Evolutionary conservation across 1,140 invertebrate genomes (phyloP).

Genomic region (Limonius californicus): DNA sequence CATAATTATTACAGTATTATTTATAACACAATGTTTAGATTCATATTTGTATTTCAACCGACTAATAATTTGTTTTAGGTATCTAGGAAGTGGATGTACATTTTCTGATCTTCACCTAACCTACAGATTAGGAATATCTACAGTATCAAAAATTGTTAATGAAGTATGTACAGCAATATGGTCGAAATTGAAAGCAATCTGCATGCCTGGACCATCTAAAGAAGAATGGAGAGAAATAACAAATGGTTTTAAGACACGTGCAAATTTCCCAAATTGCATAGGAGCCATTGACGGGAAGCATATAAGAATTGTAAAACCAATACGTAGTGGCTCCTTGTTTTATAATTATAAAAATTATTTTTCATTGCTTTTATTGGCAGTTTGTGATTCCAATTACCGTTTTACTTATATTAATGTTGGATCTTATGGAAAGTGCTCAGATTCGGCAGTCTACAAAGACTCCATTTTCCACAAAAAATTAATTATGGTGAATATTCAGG

Average conservation of each 20-base stretch:
- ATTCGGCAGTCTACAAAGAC: too few species aligned
- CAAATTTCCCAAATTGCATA: constrained; percentile 42
- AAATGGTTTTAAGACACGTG: constrained; percentile 34
- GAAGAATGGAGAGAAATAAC: constrained; percentile 37
- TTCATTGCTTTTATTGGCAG: constrained; percentile 36
- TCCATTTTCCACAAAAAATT: too few species aligned
- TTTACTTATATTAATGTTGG: too few species aligned
- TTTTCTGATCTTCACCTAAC: constrained; percentile 41
- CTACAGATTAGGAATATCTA: constrained; percentile 40
- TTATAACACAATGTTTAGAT: too few species aligned
- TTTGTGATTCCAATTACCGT: constrained; percentile 42
- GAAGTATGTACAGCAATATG: constrained; percentile 39
- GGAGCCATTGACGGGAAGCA: constrained; percentile 45
- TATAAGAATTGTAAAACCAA: constrained; percentile 20
- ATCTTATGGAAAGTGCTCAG: too few species aligned
- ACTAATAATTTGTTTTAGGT: constrained; percentile 40
- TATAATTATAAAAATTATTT: constrained; percentile 46
- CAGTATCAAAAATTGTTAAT: constrained; percentile 34
- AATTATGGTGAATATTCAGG: too few species aligned
- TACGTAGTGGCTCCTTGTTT: constrained; percentile 35
- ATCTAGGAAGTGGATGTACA: constrained; percentile 38
- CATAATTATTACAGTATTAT: too few species aligned
- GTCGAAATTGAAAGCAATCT: constrained; percentile 29
- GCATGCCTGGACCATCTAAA: constrained; percentile 31
- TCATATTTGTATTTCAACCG: too few species aligned